Evolutionary conservation across 2,113 vertebrate species (phyloP).

Genomic region (Sorex araneus): DNA sequence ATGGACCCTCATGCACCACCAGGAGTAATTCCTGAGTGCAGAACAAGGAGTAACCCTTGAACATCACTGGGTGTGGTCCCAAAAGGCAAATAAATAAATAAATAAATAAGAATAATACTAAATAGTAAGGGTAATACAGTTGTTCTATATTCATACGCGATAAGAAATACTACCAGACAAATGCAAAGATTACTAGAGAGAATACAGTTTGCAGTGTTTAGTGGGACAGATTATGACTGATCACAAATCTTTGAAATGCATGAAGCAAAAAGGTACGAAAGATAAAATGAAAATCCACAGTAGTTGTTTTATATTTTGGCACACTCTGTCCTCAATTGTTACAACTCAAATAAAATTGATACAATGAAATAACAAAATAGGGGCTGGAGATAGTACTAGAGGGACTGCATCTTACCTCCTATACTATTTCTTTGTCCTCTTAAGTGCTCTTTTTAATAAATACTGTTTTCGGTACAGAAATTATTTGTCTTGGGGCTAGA

Average conservation of each 20-base stretch:
- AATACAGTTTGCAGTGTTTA: conserved; percentile 24
- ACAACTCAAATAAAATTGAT: background rate
- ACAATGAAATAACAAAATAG: conserved; percentile 32
- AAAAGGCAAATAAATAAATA: too few species aligned
- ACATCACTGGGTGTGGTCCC: too few species aligned
- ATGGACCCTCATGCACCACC: too few species aligned
- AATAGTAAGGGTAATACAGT: background rate
- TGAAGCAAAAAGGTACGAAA: conserved; percentile 39
- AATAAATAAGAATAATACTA: background rate
- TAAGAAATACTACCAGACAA: background rate
- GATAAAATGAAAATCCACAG: conserved; percentile 7
- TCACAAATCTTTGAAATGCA: conserved; percentile 39
- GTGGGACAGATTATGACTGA: background rate
- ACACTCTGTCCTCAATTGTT: background rate
- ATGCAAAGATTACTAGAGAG: background rate
- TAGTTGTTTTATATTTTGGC: background rate
- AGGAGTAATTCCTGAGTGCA: too few species aligned
- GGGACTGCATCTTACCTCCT: too few species aligned
- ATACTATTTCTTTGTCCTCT: too few species aligned
- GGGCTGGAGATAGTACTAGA: too few species aligned
- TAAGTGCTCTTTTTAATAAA: too few species aligned
- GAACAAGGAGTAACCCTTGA: too few species aligned
- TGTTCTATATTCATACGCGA: background rate
- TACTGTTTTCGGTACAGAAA: too few species aligned
- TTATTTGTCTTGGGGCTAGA: too few species aligned